Evolutionary conservation across 2,888 invertebrate genomes (phyloP), one percentile per base, ranked within the genome.

Genomic region (Ennomos erosarius): DNA sequence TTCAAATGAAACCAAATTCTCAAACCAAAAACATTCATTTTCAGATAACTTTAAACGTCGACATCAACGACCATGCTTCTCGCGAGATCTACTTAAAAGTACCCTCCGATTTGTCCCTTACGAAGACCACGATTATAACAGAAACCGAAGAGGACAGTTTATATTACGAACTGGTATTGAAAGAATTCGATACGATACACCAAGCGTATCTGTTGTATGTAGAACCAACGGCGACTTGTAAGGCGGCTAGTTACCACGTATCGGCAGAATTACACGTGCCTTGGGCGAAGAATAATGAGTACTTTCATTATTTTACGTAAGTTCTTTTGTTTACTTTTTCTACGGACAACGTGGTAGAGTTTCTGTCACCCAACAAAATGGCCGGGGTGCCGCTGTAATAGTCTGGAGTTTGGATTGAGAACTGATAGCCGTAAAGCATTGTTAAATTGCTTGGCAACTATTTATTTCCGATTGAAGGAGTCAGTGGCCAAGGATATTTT

Each of bases 271-370:
- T 96, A 8, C 91, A 93, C 49, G 93, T 95, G 0, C 95, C 96
- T 0, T 96, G 96, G 96, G 94, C 93, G 0, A 82, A 92, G 48
- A 94, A 94, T 59, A 93, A 95, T 64, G 93, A 94, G 59, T 88
- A 92, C 44, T 94, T 93, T 74, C 93, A 93, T 76, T 93, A 92
- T 82, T 92, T 94, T 66, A 94, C 94, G 94, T 95, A 82, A 93
- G 92, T 87, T 9, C 33, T 26, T 43, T 43, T 43, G n/a, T n/a
- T 26, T 26, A 34, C 33, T 11, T 44, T 44, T 6, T 33, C n/a
- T n/a, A n/a, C 1, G 26, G 26, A 4, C 5, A 5, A 26, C 1
- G 1, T 26, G 26, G 26, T 26, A 26, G 26, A 0, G 4, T 26
- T 26, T 26, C 26, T 4, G 5, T 6, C 26, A 26, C 26, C 26